Conservation (phyloP, 2,797 vertebrate species). For the Leptoclinus maculatus region DNA sequence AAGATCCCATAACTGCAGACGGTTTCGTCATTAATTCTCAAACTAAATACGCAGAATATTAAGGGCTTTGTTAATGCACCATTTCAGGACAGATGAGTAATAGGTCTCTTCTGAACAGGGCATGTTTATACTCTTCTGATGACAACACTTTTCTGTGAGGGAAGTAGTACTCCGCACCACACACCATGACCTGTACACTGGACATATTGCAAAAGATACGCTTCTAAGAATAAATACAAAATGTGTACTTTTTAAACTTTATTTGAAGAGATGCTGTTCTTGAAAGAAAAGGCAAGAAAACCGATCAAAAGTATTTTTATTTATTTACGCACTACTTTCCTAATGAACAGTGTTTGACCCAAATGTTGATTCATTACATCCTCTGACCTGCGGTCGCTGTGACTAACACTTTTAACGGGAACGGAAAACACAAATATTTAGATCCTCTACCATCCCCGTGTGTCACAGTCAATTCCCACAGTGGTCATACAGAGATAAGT, state of each 20-base stretch:
- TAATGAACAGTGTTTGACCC: neutral
- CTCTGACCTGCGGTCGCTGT: constrained; percentile 34
- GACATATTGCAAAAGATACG: neutral
- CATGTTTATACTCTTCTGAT: constrained; percentile 55
- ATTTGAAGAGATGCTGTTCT: neutral
- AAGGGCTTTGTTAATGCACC: constrained; percentile 40
- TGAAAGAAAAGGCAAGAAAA: neutral
- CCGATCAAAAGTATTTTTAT: neutral
- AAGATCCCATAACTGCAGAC: constrained; percentile 45
- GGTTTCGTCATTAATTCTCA: constrained; percentile 24
- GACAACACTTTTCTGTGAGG: constrained; percentile 42
- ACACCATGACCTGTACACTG: neutral
- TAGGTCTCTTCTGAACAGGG: constrained; percentile 37
- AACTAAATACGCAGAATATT: constrained; percentile 36
- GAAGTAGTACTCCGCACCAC: neutral
- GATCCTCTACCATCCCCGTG: constrained; percentile 16
- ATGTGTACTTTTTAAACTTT: neutral
- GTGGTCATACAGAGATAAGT: constrained; percentile 48
- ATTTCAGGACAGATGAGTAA: constrained; percentile 47
- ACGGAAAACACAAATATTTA: constrained; percentile 71
- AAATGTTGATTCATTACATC: constrained; percentile 28
- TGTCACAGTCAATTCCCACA: constrained; percentile 44
- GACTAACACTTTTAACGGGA: constrained; percentile 58
- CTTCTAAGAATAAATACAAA: neutral
- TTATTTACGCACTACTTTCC: neutral